Conservation (phyloP, 2,797 vertebrate genomes). For the Onychomys arenicola region DNA sequence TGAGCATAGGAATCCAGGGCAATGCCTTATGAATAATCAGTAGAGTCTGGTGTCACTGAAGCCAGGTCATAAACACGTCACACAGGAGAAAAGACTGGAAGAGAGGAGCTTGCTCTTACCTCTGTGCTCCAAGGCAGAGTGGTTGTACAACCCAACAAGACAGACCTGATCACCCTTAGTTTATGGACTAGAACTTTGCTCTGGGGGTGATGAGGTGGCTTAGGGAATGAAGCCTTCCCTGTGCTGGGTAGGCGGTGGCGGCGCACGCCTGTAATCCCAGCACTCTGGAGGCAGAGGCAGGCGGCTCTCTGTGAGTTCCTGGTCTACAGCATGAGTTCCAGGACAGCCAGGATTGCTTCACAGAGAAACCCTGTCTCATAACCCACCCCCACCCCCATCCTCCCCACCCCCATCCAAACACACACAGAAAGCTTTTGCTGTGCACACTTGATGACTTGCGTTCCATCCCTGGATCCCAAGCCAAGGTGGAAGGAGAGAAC, state of each 20-base stretch:
- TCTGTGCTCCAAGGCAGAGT: background rate
- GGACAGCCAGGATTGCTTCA: no score
- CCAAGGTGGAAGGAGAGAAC: background rate
- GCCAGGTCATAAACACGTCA: fast-evolving
- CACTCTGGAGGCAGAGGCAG: no score
- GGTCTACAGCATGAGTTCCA: no score
- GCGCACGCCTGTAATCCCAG: no score
- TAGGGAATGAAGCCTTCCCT: background rate
- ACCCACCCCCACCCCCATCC: no score
- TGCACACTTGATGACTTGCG: background rate
- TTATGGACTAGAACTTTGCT: background rate
- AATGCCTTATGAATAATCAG: no score
- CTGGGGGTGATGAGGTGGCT: background rate
- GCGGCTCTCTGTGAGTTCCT: no score
- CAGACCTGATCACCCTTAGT: background rate
- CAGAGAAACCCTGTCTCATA: no score
- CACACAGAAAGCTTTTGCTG: background rate
- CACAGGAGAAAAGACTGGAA: background rate
- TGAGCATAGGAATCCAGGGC: background rate
- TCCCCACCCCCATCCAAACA: no score
- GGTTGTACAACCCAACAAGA: background rate
- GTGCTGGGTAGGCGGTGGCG: no score
- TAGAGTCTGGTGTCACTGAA: background rate
- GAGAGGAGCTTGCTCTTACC: background rate
- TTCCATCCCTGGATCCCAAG: background rate